These are phyloP conservation scores for Sceloporus tristichus DNA, from an alignment of 2,113 vertebrate species.

Conservation along the genomic window DNA sequence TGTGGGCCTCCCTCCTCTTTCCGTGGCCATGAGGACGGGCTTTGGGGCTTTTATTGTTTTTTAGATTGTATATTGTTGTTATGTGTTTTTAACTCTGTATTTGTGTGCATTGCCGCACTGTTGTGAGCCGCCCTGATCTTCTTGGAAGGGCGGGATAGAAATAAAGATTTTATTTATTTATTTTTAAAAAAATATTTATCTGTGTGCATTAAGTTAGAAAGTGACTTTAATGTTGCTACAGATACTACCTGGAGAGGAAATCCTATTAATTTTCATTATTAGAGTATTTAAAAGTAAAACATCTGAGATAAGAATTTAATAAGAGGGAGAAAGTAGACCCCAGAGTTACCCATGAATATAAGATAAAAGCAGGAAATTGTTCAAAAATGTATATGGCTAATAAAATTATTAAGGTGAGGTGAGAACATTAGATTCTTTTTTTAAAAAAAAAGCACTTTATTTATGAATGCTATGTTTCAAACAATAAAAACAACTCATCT, in stretches of 20 bases:
- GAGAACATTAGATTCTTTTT: slow-evolving; percentile 35
- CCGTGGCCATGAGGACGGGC: no score
- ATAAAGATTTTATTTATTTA: no score
- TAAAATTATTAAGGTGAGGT: slow-evolving; percentile 50
- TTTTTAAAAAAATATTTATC: background rate
- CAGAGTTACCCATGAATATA: slow-evolving; percentile 63
- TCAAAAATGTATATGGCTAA: slow-evolving; percentile 43
- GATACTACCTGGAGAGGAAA: background rate
- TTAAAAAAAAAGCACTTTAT: slow-evolving; percentile 46
- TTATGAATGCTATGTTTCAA: slow-evolving; percentile 47
- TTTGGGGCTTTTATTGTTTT: no score
- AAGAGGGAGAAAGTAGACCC: slow-evolving; percentile 77
- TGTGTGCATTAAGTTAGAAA: background rate
- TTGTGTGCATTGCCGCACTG: no score
- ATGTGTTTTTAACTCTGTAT: no score
- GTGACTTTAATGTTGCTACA: background rate
- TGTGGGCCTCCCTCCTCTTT: no score
- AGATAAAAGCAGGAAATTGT: slow-evolving; percentile 72
- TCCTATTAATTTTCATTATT: background rate
- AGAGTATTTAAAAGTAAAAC: slow-evolving; percentile 34
- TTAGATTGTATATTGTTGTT: no score
- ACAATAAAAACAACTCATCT: slow-evolving; percentile 32
- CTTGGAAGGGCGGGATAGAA: no score
- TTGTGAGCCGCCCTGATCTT: no score
- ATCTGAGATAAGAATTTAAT: slow-evolving; percentile 64